Conservation (phyloP, 2,888 invertebrate species). For the Agrotis segetum region DNA sequence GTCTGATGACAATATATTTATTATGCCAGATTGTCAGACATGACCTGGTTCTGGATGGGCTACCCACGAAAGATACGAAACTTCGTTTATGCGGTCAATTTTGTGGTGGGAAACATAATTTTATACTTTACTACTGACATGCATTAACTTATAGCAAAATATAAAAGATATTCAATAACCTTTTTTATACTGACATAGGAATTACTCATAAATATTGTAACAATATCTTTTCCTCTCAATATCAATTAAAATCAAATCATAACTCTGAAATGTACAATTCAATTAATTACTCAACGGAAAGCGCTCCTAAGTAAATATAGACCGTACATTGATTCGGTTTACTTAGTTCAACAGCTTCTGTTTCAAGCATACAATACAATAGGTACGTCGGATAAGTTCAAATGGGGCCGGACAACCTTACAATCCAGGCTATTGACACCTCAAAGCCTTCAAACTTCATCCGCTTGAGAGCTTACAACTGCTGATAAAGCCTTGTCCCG, state of each 20-base stretch:
- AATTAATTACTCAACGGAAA: background rate
- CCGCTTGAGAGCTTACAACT: conserved; percentile 7
- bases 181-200: no score
- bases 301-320: background rate
- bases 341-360: background rate
- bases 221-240: no score
- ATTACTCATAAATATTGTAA: no score
- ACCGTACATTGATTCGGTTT: background rate
- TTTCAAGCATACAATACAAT: background rate
- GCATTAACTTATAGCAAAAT: no score
- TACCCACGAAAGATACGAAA: no score
- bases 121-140: no score
- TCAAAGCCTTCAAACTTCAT: conserved; percentile 23
- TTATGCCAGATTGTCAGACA: no score
- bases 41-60: no score
- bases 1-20: no score
- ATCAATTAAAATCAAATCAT: background rate
- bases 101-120: no score
- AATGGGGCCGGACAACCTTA: conserved; percentile 16
- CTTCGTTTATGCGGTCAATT: no score
- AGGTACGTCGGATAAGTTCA: conserved; percentile 1
- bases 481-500: conserved; percentile 17
- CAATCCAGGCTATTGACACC: conserved; percentile 27
- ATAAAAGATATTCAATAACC: no score
- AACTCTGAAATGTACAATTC: background rate